These are phyloP conservation scores for Candoia aspera DNA, from an alignment of 2,113 vertebrate species.

Conservation along the genomic window DNA sequence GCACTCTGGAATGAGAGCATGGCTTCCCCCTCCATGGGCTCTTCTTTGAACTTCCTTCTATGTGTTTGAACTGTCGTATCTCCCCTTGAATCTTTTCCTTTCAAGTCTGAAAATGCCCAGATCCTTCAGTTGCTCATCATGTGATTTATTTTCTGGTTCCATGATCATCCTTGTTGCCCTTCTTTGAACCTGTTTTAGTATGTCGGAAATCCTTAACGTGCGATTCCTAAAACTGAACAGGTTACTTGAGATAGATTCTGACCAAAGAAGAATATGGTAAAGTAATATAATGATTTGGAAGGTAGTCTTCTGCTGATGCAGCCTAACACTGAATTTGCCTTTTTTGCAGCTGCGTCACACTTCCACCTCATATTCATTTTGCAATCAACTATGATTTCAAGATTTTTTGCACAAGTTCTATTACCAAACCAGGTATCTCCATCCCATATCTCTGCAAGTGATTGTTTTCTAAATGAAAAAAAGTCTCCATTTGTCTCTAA, in stretches of 20 bases:
- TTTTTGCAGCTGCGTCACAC: neutral
- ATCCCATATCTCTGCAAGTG: neutral
- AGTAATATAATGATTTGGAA: neutral
- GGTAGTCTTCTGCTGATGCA: neutral
- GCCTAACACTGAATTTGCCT: neutral
- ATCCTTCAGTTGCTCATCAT: neutral
- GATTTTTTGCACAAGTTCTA: neutral
- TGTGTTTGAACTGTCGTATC: neutral
- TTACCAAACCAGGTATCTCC: neutral
- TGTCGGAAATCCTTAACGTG: neutral
- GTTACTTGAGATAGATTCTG: neutral
- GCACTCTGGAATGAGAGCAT: neutral
- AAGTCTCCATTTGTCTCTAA: neutral
- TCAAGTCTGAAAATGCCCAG: neutral
- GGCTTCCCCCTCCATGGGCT: neutral
- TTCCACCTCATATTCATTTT: neutral
- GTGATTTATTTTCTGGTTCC: neutral
- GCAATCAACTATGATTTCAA: neutral
- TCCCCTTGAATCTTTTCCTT: neutral
- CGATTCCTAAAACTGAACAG: neutral
- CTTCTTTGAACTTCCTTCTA: neutral
- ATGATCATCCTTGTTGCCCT: neutral
- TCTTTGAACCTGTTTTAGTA: neutral
- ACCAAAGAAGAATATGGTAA: neutral
- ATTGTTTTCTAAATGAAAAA: neutral